Base-by-base conservation (phyloP, 2,797 vertebrate genomes). In the Botia almorhae region DNA sequence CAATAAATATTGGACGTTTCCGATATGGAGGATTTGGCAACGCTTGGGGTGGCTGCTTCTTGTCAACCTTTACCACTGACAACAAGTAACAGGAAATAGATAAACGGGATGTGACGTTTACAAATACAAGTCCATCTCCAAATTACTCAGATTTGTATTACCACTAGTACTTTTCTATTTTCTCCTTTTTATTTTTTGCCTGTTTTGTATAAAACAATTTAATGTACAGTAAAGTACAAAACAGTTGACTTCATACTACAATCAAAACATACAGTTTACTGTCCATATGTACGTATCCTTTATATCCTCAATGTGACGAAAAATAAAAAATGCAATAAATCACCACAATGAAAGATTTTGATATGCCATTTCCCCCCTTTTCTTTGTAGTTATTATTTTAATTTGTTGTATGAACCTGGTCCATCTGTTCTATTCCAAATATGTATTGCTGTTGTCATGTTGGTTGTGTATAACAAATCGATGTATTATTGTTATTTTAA, bases 61-160 rank as follows among this genome's bases (percentile, higher is more conserved):
- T 81, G 79, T 81, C 79, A 81, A 81, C 65, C 65, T 74, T 74
- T 64, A 74, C 50, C 69, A 80, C 68, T 74, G 60, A 70, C 76
- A 80, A 77, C 76, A 19, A 80, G 79, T 55, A 55, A 80, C 72
- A 68, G 53, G 67, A 51, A 81, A 53, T 6, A 63, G 46, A 60
- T 39, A 55, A 43, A 73, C 75, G 46, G 81, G 82, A 85, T 63
- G 51, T 85, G 80, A 50, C 78, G 79, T 75, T 58, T 23, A 26
- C 8, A 72, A 81, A 64, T 76, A 85, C 65, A 71, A 79, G 84
- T 73, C 79, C 46, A 3, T 12, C 26, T 5, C 19, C 10, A 50
- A 16, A 53, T 48, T 2, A 39, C 36, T 5, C 36, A 39, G 2
- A 5, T 39, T 39, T 39, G 3, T 29, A 0, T 0, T 39, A 39